These are phyloP conservation scores for Tineola bisselliella DNA, from an alignment of 2,888 invertebrate species.

Conservation along the genomic window DNA sequence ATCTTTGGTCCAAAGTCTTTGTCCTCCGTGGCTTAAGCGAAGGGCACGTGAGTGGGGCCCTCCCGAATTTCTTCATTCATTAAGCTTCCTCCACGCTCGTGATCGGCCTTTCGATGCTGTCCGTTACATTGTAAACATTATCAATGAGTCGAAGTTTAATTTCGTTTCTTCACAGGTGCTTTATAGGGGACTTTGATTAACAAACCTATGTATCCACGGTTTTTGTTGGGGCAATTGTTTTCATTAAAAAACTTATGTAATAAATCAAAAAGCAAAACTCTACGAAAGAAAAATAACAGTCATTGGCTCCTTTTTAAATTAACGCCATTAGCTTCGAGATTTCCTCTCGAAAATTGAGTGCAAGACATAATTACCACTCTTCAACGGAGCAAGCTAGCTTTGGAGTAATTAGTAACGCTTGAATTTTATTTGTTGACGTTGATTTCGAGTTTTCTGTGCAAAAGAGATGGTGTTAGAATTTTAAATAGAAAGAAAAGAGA, in stretches of 20 bases:
- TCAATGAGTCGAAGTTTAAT: constrained; percentile 59
- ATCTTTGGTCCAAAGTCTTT: constrained; percentile 14
- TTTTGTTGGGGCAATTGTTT: constrained; percentile 21
- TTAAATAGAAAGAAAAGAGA: constrained; percentile 39
- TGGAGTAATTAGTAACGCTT: constrained; percentile 67
- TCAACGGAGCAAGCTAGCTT: constrained; percentile 40
- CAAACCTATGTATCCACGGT: not conserved
- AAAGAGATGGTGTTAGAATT: constrained; percentile 30
- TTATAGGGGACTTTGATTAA: constrained; percentile 14
- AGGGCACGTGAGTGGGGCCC: constrained; percentile 41
- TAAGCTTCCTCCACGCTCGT: constrained; percentile 47
- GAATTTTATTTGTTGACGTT: constrained; percentile 68
- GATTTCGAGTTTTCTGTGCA: constrained; percentile 44
- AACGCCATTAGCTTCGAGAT: constrained; percentile 65
- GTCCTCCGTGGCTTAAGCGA: constrained; percentile 17
- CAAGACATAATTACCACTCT: constrained; percentile 59
- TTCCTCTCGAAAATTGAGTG: constrained; percentile 61
- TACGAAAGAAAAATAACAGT: constrained; percentile 59
- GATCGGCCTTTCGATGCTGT: constrained; percentile 47
- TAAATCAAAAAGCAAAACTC: constrained; percentile 49
- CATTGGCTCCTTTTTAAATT: constrained; percentile 65
- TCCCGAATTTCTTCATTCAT: constrained; percentile 62
- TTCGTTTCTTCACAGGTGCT: constrained; percentile 40
- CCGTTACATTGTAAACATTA: constrained; percentile 41
- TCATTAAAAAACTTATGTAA: constrained; percentile 33